Conservation (phyloP, 2,888 invertebrate genomes). For the Megastigmus dorsalis region DNA sequence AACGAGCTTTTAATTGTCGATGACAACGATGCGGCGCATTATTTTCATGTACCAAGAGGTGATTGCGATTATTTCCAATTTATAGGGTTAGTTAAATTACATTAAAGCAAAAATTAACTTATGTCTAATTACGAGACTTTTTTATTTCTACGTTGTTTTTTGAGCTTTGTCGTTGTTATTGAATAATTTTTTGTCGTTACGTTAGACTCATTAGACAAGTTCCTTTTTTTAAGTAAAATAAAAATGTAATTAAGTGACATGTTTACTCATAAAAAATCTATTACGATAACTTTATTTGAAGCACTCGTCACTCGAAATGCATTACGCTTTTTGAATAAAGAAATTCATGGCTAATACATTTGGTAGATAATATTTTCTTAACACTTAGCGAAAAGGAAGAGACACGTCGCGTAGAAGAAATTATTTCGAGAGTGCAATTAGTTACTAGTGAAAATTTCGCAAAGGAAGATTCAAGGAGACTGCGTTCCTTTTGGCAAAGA, state of each 20-base stretch:
- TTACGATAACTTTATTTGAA: conserved; percentile 1
- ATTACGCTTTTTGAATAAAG: not conserved
- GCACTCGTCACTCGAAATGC: conserved; percentile 14
- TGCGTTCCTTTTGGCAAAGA: conserved; percentile 2
- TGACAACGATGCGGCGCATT: conserved; percentile 13
- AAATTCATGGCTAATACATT: conserved; percentile 5
- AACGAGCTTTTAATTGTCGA: conserved; percentile 27
- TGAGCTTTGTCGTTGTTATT: conserved; percentile 2
- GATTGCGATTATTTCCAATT: conserved; percentile 26
- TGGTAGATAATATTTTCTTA: conserved; percentile 20
- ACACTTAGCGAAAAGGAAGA: not conserved
- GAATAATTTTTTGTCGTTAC: conserved; percentile 13
- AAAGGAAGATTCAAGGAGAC: not conserved
- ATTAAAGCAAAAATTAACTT: not conserved
- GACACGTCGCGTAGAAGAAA: not conserved
- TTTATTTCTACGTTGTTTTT: conserved; percentile 8
- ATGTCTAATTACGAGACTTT: conserved; percentile 11
- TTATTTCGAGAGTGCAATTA: conserved; percentile 24
- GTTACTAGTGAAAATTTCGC: conserved; percentile 21
- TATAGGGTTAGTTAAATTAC: conserved; percentile 21
- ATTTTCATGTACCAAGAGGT: not conserved
- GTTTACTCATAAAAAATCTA: not conserved
- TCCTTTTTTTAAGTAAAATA: conserved; percentile 5
- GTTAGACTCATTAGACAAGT: not conserved
- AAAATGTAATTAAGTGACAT: not conserved